Conservation (phyloP, 2,797 vertebrate species). For the Zenarchopterus dispar region DNA sequence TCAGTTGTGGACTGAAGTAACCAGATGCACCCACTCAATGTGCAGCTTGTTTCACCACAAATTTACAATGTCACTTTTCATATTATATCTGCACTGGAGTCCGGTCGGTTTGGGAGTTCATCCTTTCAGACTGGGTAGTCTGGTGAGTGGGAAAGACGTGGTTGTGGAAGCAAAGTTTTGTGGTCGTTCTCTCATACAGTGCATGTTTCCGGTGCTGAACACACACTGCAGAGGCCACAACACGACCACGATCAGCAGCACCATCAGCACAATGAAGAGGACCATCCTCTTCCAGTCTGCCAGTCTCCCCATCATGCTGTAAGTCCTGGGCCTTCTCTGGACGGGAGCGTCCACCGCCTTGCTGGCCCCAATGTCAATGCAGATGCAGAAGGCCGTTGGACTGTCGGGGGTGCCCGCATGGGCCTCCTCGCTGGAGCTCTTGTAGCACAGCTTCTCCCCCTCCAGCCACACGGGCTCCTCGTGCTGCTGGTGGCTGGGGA, state of each 20-base stretch:
- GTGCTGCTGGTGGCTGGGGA: constrained; percentile 86
- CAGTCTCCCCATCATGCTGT: constrained; percentile 64
- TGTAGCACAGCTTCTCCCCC: constrained; percentile 90
- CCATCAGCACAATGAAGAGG: constrained; percentile 82
- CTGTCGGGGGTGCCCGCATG: constrained; percentile 1
- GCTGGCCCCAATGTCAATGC: constrained; percentile 89
- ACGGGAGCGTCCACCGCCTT: constrained; percentile 58
- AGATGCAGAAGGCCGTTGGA: constrained; percentile 78
- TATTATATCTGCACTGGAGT: constrained; percentile 14
- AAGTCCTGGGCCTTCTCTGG: constrained; percentile 16
- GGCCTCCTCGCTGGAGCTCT: constrained; percentile 52
- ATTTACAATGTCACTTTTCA: constrained; percentile 1
- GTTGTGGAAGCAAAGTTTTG: neutral
- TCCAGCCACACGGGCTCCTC: constrained; percentile 92
- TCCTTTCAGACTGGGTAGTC: fast-evolving
- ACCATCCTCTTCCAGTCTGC: constrained; percentile 89
- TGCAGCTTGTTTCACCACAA: constrained; percentile 2
- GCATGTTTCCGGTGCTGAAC: constrained; percentile 87
- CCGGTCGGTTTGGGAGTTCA: constrained; percentile 4
- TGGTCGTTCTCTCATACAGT: constrained; percentile 64
- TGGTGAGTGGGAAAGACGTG: neutral
- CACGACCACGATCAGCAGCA: constrained; percentile 86
- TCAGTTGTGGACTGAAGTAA: constrained; percentile 7
- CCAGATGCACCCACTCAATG: constrained; percentile 3
- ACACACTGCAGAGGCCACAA: constrained; percentile 94